A percentile compares a stretch with the other conserved stretches of the same genome.
Evolutionary conservation across 2,797 vertebrate species (phyloP).

Genomic region (Diplodus puntazzo): DNA sequence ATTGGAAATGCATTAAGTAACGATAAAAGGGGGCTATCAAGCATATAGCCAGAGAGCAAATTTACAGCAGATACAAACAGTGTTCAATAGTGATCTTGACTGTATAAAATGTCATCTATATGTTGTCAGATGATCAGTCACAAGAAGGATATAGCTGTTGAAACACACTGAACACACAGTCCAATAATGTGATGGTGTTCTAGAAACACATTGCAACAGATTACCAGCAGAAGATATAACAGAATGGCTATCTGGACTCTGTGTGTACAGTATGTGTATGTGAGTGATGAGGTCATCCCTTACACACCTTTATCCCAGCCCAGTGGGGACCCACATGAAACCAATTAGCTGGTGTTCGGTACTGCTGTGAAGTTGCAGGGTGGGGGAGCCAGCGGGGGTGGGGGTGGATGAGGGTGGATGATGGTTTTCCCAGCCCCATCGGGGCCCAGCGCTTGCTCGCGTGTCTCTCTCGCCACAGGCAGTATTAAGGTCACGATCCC

Average conservation of each 20-base stretch:
- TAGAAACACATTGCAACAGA: slow-evolving; percentile 38
- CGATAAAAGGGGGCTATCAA: slow-evolving; percentile 15
- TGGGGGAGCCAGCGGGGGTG: neutral
- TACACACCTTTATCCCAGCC: slow-evolving; percentile 69
- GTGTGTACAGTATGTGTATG: slow-evolving; percentile 35
- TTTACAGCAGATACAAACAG: slow-evolving; percentile 2
- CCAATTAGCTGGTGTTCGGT: slow-evolving; percentile 71
- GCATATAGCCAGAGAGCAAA: neutral
- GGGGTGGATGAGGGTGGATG: slow-evolving; percentile 38
- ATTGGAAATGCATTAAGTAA: slow-evolving; percentile 18
- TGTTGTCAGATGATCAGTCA: neutral
- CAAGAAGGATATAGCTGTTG: neutral
- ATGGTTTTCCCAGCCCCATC: slow-evolving; percentile 79
- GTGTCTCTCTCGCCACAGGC: slow-evolving; percentile 51
- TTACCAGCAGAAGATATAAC: slow-evolving; percentile 51
- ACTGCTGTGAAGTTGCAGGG: slow-evolving; percentile 47
- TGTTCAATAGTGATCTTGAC: neutral
- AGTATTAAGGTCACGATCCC: slow-evolving; percentile 25
- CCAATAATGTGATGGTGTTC: slow-evolving; percentile 15
- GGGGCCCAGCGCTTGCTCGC: slow-evolving; percentile 21
- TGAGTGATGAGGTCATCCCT: slow-evolving; percentile 70
- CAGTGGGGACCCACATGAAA: slow-evolving; percentile 76
- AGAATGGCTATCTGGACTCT: slow-evolving; percentile 52
- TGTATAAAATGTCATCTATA: neutral
- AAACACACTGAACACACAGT: neutral